Evolutionary conservation across 2,113 vertebrate genomes (phyloP).

Genomic region (Phalacrocorax pelagicus): DNA sequence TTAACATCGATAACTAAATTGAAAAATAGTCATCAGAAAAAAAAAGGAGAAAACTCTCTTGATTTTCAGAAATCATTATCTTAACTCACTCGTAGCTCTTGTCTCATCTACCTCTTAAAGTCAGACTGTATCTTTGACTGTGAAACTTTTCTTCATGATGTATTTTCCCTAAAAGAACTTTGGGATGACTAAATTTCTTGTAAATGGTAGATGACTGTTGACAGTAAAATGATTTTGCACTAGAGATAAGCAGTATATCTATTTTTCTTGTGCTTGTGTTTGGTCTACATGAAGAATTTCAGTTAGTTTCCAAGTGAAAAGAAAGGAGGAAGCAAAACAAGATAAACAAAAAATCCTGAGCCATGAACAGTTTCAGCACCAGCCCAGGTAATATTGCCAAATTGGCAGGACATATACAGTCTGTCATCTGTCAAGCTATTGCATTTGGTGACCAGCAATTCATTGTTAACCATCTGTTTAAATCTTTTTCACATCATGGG

Average conservation of each 20-base stretch:
- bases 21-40: not conserved
- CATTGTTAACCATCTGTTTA: conserved; percentile 12
- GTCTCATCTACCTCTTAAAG: not conserved
- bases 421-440: conserved; percentile 18
- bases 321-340: not conserved
- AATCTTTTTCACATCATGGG: not conserved
- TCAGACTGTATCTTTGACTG: not conserved
- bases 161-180: not conserved
- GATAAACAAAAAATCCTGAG: not conserved
- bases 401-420: not conserved
- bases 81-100: not conserved
- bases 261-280: not conserved
- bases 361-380: not conserved
- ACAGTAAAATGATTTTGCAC: not conserved
- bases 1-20: not conserved
- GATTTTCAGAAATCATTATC: not conserved
- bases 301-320: conserved; percentile 17
- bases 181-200: not conserved
- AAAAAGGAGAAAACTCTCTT: not conserved
- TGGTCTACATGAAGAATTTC: conserved; percentile 19
- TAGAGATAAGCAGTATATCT: not conserved
- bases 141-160: not conserved
- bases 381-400: conserved; percentile 24
- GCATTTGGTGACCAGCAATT: not conserved
- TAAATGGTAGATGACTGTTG: not conserved